A percentile compares a stretch with the other conserved stretches of the same genome.
These are phyloP conservation scores for Myiozetetes cayanensis DNA, from an alignment of 2,113 vertebrate species.

Conservation along the genomic window DNA sequence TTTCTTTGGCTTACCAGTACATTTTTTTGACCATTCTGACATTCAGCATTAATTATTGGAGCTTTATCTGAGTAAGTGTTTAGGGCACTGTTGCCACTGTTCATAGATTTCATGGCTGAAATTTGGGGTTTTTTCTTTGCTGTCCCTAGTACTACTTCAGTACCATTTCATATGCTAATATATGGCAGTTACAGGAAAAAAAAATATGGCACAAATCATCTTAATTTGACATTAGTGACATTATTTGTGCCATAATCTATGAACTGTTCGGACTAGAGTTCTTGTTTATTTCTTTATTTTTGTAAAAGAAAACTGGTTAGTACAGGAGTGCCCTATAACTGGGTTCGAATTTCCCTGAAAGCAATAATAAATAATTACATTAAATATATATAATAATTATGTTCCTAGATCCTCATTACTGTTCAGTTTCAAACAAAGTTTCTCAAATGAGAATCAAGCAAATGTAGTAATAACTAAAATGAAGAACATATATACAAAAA, in stretches of 20 bases:
- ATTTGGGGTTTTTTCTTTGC: not conserved
- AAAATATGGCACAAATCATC: not conserved
- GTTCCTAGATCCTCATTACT: not conserved
- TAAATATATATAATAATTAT: not conserved
- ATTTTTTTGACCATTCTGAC: not conserved
- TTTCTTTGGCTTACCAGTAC: not conserved
- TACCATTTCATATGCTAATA: not conserved
- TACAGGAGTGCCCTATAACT: not conserved
- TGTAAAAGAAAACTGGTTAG: not conserved
- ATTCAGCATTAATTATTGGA: not conserved
- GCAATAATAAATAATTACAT: not conserved
- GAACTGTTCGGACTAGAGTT: not conserved
- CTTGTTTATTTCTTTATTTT: not conserved
- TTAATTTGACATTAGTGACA: not conserved
- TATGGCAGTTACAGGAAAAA: not conserved
- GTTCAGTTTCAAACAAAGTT: not conserved
- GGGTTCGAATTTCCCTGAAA: not conserved
- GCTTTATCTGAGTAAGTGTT: not conserved
- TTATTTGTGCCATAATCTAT: not conserved
- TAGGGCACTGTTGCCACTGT: not conserved
- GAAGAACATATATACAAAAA: not conserved
- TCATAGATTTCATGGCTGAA: not conserved
- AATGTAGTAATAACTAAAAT: not conserved
- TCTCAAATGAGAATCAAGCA: not conserved
- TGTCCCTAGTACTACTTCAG: not conserved